Base-by-base conservation (phyloP, 2,888 invertebrate species). In the Anagyrus pseudococci region DNA sequence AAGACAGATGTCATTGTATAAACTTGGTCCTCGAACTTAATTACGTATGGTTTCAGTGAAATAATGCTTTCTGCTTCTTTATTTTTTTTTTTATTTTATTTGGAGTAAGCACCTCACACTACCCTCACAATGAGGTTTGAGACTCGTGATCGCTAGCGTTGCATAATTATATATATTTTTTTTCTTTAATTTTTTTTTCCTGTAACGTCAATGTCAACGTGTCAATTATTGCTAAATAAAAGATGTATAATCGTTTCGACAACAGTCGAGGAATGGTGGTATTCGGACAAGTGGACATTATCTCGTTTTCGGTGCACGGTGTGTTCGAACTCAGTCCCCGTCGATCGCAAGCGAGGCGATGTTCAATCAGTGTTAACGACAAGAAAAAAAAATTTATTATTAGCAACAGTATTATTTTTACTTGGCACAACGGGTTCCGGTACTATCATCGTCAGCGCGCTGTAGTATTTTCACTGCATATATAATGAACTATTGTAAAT, bases 371-470 rank as follows among this genome's bases (percentile, higher is more conserved):
- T 29, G 29, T 58, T 33, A 58, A 37, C 29, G 53, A 58, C 33
- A 26, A 40, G 37, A 53, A 58, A 54, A 46, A 46, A 23, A 26
- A 46, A 57, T 25, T 58, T 57, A 54, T 61, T 46, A 52, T 57
- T 62, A 59, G 41, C 48, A 60, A 48, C 68, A 68, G 67, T 67
- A 67, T 68, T 68, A 65, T 63, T 67, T 65, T 68, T 53, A 68
- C 62, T 67, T 56, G 60, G 64, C 58, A 68, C 60, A 63, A 60
- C 20, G 61, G 49, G 52, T 55, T 57, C 59, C 33, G 59, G 26
- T 58, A 29, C 17, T 47, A 25, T 37, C 49, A 60, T 33, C 50
- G 46, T 43, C 10, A 7, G 20, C 22, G 50, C 41, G 44, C 17
- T 43, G 46, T 54, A 57, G 33, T 57, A 47, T 62, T 62, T 59